phyloP scores from a whole-genome alignment of 2,888 invertebrate species.

The Anoncus sp. region DNA sequence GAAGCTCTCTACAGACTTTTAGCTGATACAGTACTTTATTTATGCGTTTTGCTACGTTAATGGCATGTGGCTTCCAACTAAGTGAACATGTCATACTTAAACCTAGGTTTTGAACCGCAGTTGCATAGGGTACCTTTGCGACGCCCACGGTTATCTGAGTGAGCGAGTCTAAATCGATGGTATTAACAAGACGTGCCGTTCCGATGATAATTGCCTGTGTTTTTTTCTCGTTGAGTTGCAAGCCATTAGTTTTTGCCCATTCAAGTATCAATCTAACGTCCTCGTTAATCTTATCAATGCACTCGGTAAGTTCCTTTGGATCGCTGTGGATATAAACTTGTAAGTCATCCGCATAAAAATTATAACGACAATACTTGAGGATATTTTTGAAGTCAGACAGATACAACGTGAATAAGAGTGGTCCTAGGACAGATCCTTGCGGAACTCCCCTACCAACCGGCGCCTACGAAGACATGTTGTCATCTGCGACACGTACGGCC shows the following conservation, averaged over 20 bases:
- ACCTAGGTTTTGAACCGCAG: neutral
- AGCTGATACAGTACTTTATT: neutral
- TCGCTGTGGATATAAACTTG: neutral
- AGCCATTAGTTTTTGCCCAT: neutral
- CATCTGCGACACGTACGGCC: neutral
- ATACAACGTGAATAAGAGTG: neutral
- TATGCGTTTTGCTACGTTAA: neutral
- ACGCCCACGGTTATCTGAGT: neutral
- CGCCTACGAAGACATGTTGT: neutral
- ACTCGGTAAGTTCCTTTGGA: neutral
- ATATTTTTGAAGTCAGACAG: neutral
- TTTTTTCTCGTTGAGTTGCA: neutral
- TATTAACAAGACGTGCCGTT: neutral
- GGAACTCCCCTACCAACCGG: neutral
- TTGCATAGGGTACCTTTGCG: neutral
- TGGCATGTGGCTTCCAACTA: neutral
- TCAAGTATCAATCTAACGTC: neutral
- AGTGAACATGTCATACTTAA: neutral
- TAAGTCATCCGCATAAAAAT: neutral
- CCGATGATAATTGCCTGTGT: neutral
- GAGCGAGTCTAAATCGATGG: neutral
- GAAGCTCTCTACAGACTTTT: neutral
- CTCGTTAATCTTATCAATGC: neutral
- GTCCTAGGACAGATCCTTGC: neutral
- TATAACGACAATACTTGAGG: neutral